Evolutionary conservation across 2,888 invertebrate genomes (phyloP), one percentile per base, ranked within the genome.

Genomic region (Eupithecia abbreviata): DNA sequence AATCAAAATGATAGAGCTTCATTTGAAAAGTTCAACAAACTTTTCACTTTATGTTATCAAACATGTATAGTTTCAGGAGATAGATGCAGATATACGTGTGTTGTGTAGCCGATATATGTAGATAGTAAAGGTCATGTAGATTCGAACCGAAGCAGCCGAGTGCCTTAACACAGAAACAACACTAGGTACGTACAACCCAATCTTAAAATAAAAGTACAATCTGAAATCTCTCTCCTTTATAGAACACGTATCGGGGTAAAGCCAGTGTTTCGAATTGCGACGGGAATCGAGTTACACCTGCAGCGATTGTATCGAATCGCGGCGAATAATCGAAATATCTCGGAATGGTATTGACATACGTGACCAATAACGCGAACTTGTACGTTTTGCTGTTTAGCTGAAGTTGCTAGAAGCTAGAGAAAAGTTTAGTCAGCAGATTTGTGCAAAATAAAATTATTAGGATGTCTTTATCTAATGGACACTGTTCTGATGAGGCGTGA

Each of bases 311-410:
- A 78, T 78, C 75, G 78, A 68, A 75, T 75, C 77, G 68, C 58
- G 43, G 75, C 55, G 75, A 77, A 78, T 78, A 78, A 78, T 78
- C 78, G 78, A 78, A 78, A 78, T 73, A 76, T 74, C 75, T 71
- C 51, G 67, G 45, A 78, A 75, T 72, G 68, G 78, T 80, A 80
- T 75, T 69, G 77, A 49, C 76, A 80, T 72, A 82, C 82, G 82
- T 82, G 82, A 82, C 80, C 80, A 79, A 78, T 79, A 75, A 72
- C 45, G 45, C 55, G 30, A 49, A 42, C 66, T 66, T 66, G 66
- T 15, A 66, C 42, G 66, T 66, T 66, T 42, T 42, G 66, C 66
- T 66, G 66, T 42, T 66, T 66, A 41, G 42, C 66, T 66, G 66
- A 66, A 42, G 42, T 66, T 62, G 30, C 30, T 62, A 30, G 62